These are phyloP conservation scores for Bombus soroeensis DNA, from an alignment of 1,140 invertebrate genomes.

Conservation along the genomic window DNA sequence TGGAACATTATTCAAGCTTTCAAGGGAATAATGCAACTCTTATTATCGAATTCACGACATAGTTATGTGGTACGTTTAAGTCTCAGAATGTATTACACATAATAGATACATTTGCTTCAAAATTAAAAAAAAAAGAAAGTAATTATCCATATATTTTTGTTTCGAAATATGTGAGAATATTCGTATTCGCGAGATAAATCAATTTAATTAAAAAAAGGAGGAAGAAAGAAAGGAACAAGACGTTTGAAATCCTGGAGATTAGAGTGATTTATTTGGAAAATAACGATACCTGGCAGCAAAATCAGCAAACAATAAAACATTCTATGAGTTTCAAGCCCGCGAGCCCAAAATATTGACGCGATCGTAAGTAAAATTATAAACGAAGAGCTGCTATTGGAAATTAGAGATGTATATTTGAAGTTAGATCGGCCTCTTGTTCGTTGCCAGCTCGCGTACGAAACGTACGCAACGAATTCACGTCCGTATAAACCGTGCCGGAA, in stretches of 20 bases:
- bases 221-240: neutral
- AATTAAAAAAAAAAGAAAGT: too few relatives aligned
- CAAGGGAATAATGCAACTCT: neutral
- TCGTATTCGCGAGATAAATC: too few relatives aligned
- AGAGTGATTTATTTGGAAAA: neutral
- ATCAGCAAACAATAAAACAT: neutral
- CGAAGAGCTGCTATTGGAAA: neutral
- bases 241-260: neutral
- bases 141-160: too few relatives aligned
- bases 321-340: neutral
- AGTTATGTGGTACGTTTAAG: neutral
- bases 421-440: constrained; percentile 3
- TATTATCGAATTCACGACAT: neutral
- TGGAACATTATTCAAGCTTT: neutral
- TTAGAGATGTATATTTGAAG: constrained; percentile 15
- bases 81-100: too few relatives aligned
- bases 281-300: neutral
- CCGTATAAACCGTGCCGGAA: neutral
- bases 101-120: too few relatives aligned
- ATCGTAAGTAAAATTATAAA: constrained; percentile 25
- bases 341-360: too few relatives aligned
- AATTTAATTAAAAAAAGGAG: too few relatives aligned
- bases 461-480: constrained; percentile 16
- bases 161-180: too few relatives aligned
- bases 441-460: constrained; percentile 6